Evolutionary conservation across 1,140 invertebrate genomes (phyloP).

Genomic region (Drosophila dunni): DNA sequence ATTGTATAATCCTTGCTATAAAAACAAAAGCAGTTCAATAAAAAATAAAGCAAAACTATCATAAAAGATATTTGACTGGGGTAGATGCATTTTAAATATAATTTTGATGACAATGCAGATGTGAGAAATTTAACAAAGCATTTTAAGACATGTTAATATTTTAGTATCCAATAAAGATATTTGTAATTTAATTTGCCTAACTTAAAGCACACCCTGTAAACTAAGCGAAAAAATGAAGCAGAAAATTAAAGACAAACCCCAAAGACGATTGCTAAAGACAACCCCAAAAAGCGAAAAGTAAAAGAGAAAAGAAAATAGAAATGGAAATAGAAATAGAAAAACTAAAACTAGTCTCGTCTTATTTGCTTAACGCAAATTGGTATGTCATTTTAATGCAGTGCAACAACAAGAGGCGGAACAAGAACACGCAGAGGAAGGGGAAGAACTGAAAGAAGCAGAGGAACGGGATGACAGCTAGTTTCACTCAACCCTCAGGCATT

Average conservation of each 20-base stretch:
- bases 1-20: no score
- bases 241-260: not conserved
- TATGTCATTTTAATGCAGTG: conserved; percentile 79
- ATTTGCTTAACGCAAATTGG: conserved; percentile 82
- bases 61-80: no score
- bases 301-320: conserved; percentile 13
- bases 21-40: no score
- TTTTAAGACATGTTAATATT: not conserved
- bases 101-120: no score
- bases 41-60: no score
- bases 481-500: conserved; percentile 22
- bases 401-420: conserved; percentile 45
- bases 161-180: not conserved
- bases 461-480: conserved; percentile 21
- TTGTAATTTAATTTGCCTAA: conserved; percentile 4
- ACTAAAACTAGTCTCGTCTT: conserved; percentile 68
- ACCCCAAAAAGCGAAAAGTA: conserved; percentile 20
- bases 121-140: not conserved
- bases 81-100: no score
- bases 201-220: conserved; percentile 14
- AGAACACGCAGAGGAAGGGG: conserved; percentile 15
- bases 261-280: not conserved
- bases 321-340: not conserved
- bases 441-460: conserved; percentile 21
- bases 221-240: not conserved